Evolutionary conservation across 2,113 vertebrate species (phyloP).

Genomic region (Gavia stellata): DNA sequence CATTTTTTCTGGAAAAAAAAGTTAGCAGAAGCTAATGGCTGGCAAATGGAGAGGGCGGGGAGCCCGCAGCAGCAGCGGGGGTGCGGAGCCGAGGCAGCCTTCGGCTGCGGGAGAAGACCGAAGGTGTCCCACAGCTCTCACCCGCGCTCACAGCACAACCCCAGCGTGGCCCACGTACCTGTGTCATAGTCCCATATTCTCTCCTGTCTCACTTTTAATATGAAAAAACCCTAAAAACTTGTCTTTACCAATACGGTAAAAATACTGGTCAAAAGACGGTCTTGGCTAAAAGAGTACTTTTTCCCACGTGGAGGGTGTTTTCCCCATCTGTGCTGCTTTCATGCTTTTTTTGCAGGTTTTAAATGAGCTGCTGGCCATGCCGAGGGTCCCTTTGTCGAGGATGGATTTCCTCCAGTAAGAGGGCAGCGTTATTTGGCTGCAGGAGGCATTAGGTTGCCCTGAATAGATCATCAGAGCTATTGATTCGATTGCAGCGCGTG

Average conservation of each 20-base stretch:
- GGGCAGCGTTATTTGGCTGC: background rate
- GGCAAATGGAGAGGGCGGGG: background rate
- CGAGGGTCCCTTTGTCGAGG: background rate
- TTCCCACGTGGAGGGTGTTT: background rate
- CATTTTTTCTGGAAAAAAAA: too few species aligned
- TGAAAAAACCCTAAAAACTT: background rate
- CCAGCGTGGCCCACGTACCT: fast-evolving
- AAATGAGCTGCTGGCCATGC: background rate
- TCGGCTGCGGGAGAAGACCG: background rate
- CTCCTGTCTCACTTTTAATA: background rate
- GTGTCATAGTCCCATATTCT: background rate
- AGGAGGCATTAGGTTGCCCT: background rate
- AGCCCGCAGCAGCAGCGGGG: background rate
- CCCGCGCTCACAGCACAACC: background rate
- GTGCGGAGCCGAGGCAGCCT: background rate
- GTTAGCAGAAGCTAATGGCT: background rate
- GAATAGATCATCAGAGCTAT: background rate
- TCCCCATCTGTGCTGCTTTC: background rate
- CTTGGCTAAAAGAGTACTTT: background rate
- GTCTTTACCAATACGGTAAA: background rate
- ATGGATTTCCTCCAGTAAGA: too few species aligned
- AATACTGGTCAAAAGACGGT: background rate
- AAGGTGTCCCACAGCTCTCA: background rate
- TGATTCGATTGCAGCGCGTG: background rate
- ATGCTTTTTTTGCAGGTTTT: background rate